Percentiles rank a stretch among this genome's conserved stretches.
Evolutionary conservation across 2,797 vertebrate genomes (phyloP).

Genomic region (Brachymystax lenok): DNA sequence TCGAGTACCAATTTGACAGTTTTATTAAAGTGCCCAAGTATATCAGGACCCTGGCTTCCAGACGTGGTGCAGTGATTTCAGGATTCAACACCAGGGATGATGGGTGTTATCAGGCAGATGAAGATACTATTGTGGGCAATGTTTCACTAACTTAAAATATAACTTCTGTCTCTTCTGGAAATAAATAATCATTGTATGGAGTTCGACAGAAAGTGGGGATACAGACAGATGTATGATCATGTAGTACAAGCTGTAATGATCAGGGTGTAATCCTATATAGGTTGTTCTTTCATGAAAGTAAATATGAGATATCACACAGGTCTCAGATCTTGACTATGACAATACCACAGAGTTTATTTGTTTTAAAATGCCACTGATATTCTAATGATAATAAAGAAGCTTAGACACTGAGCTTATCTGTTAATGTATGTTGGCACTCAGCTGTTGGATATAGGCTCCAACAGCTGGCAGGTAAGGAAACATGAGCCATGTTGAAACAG

Average conservation of each 20-base stretch:
- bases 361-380: neutral
- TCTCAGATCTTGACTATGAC: neutral
- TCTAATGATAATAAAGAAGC: neutral
- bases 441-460: neutral
- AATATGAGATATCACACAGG: too few species aligned
- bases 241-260: too few species aligned
- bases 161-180: neutral
- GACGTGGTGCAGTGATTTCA: neutral
- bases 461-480: conserved; percentile 8
- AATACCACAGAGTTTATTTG: neutral
- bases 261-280: too few species aligned
- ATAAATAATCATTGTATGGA: neutral
- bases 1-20: neutral
- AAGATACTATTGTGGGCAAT: neutral
- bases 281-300: too few species aligned
- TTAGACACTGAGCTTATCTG: neutral
- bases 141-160: neutral
- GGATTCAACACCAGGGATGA: neutral
- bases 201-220: neutral
- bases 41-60: neutral
- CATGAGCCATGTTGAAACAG: neutral
- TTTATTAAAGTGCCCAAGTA: neutral
- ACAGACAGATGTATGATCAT: too few species aligned
- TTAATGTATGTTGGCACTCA: neutral
- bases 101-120: neutral